Evolutionary conservation across 1,140 invertebrate species (phyloP).

Genomic region (Pteromalus puparum): DNA sequence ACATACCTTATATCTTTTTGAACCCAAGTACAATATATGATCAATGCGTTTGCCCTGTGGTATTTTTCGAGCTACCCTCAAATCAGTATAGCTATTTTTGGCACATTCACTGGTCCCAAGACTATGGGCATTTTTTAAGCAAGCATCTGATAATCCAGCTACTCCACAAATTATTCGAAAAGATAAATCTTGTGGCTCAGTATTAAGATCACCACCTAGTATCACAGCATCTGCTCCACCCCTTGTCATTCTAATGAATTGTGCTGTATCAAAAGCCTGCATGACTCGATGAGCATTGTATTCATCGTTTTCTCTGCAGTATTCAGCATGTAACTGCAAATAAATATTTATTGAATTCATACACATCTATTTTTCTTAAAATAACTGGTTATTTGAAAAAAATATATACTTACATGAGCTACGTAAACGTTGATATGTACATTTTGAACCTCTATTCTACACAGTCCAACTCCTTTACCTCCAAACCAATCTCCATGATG

Average conservation of each 20-base stretch:
- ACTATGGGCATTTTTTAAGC: conserved; percentile 62
- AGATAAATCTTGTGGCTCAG: conserved; percentile 90
- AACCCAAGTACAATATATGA: conserved; percentile 87
- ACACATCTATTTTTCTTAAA: background rate
- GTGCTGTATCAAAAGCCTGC: conserved; percentile 95
- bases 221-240: conserved; percentile 87
- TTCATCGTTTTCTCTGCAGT: conserved; percentile 88
- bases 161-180: conserved; percentile 80
- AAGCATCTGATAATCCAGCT: conserved; percentile 71
- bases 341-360: conserved; percentile 21
- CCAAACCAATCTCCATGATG: conserved; percentile 99
- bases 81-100: conserved; percentile 88
- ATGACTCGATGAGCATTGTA: conserved; percentile 92
- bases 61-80: conserved; percentile 73
- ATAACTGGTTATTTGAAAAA: conserved; percentile 36
- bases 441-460: conserved; percentile 82
- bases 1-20: conserved; percentile 75
- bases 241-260: conserved; percentile 92
- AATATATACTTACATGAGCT: conserved; percentile 87
- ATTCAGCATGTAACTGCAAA: conserved; percentile 95
- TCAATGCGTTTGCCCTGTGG: conserved; percentile 92
- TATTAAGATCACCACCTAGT: conserved; percentile 95
- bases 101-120: conserved; percentile 86
- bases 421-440: conserved; percentile 90
- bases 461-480: conserved; percentile 96